Evolutionary conservation across 2,113 vertebrate species (phyloP).

Genomic region (Etia nguti): DNA sequence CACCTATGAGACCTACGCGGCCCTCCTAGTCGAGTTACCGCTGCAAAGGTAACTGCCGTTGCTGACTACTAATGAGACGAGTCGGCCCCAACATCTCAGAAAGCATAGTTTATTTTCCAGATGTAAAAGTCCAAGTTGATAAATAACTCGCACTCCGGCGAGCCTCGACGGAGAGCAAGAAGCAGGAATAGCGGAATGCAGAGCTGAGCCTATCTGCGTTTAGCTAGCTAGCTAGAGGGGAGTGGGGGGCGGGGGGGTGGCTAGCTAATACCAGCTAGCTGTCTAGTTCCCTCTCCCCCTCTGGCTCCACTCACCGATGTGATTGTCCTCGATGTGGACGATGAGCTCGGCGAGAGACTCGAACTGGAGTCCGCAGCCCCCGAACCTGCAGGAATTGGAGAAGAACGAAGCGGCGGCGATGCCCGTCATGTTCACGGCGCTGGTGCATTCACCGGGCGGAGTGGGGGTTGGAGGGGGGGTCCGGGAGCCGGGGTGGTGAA

Average conservation of each 20-base stretch:
- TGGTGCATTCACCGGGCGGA: constrained; percentile 61
- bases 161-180: background rate
- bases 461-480: background rate
- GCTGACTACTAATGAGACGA: background rate
- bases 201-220: background rate
- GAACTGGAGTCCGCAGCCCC: constrained; percentile 93
- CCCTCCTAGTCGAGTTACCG: constrained; percentile 16
- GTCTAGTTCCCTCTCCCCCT: constrained; percentile 14
- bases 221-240: constrained; percentile 40
- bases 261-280: constrained; percentile 28
- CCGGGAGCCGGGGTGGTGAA: constrained; percentile 37
- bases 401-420: constrained; percentile 97
- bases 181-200: constrained; percentile 57
- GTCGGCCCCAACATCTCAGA: background rate
- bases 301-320: constrained; percentile 76
- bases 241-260: background rate
- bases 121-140: background rate
- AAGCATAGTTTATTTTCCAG: background rate
- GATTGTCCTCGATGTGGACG: constrained; percentile 96
- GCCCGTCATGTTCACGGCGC: constrained; percentile 83
- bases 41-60: background rate
- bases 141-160: background rate
- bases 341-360: constrained; percentile 91
- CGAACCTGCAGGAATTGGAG: constrained; percentile 94
- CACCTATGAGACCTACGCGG: constrained; percentile 51